A percentile compares a stretch with the other conserved stretches of the same genome.
These are phyloP conservation scores for Nymphalis polychloros DNA, from an alignment of 2,888 invertebrate genomes.

Conservation along the genomic window DNA sequence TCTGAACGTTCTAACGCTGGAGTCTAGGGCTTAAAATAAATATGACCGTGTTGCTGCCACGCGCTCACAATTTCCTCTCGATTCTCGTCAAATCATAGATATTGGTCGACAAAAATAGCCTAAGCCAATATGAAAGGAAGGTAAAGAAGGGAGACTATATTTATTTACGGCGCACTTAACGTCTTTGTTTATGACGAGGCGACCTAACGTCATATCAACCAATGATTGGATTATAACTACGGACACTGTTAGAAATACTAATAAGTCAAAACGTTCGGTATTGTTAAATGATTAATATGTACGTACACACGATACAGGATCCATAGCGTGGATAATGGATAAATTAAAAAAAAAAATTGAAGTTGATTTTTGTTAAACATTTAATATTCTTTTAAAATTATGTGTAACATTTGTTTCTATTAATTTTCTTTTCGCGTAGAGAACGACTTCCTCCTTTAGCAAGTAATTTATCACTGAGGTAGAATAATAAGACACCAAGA, in stretches of 20 bases:
- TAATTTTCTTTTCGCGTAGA: not conserved
- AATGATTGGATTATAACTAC: constrained; percentile 42
- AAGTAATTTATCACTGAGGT: not conserved
- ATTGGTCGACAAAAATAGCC: constrained; percentile 51
- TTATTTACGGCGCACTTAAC: constrained; percentile 66
- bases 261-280: not conserved
- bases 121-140: constrained; percentile 45
- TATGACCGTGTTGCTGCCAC: constrained; percentile 37
- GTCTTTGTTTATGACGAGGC: constrained; percentile 66
- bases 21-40: constrained; percentile 39
- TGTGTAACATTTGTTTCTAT: not conserved
- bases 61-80: constrained; percentile 39
- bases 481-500: not conserved
- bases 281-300: too few species aligned
- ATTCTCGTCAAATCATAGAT: constrained; percentile 45
- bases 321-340: too few species aligned
- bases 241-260: constrained; percentile 16
- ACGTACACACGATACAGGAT: too few species aligned
- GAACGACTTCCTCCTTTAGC: not conserved
- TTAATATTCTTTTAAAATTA: too few species aligned
- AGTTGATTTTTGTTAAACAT: too few species aligned
- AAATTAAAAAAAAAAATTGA: too few species aligned
- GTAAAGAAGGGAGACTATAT: constrained; percentile 52
- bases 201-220: constrained; percentile 54
- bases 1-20: constrained; percentile 10